Base-by-base conservation (phyloP, 1,140 invertebrate genomes). In the Centruroides sculpturatus region DNA sequence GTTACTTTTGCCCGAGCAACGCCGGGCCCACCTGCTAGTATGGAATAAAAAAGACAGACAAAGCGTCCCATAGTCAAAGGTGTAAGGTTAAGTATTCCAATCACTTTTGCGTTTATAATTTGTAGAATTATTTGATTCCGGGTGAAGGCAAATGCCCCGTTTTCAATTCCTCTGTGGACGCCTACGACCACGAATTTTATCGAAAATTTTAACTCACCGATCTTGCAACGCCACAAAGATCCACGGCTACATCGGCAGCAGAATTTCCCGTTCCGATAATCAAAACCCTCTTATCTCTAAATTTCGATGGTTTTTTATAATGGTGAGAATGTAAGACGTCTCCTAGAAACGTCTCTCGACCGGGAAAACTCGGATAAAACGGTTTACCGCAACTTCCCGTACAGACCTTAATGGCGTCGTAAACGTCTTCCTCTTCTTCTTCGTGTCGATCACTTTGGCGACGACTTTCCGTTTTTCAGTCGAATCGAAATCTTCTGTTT, bases 181-280 rank as follows among this genome's bases (percentile, higher is more conserved):
- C 23, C 2, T 2, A 1, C 23, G 23, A 2, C 23, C 23, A 23
- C 23, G 23, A 23, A 23, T 23, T 23, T n/a, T n/a, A n/a, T n/a
- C n/a, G n/a, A n/a, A n/a, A n/a, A n/a, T n/a, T n/a, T 23, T 23
- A 23, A 23, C 23, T 23, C 23, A 23, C 77, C 71, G 76, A 64
- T 60, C 73, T 71, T 35, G 76, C 71, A 23, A 76, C 70, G 57
- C 72, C 71, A 35, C 72, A 73, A 8, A 79, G 61, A 57, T 80
- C 79, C 6, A 77, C 75, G 35, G 77, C 78, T 49, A 77, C 74
- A 67, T 80, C 79, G 3, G 72, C 69, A 13, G 75, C 77, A 11
- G 79, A 80, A 68, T 80, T 81, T 5, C 79, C 79, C 48, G 80
- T 72, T 12, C 79, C 79, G 34, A 80, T 61, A 12, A 80, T 69